Evolutionary conservation across 2,113 vertebrate species (phyloP).

Genomic region (Vicugna pacos): DNA sequence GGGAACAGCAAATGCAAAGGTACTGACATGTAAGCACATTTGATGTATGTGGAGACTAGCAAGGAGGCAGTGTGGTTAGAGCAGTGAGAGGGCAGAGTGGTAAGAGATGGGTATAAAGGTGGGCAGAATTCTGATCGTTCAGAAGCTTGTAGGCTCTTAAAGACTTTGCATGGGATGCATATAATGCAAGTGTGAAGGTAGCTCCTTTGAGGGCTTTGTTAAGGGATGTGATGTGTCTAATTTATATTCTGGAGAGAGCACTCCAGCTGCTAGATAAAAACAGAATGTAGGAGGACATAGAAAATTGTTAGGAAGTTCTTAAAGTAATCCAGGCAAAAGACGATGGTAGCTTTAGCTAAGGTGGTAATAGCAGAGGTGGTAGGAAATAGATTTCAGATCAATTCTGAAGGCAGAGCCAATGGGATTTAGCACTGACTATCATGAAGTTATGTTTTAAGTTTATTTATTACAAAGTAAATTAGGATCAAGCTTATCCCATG

Average conservation of each 20-base stretch:
- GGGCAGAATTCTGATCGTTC: not conserved
- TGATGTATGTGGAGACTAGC: not conserved
- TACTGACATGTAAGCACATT: not conserved
- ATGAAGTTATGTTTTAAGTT: constrained; percentile 15
- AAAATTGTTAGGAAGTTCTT: not conserved
- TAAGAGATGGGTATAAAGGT: not conserved
- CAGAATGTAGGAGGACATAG: not conserved
- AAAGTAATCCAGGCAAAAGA: not conserved
- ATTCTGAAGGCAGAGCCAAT: not conserved
- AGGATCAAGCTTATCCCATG: not conserved
- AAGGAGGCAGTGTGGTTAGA: not conserved
- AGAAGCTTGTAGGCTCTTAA: not conserved
- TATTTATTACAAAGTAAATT: constrained; percentile 42
- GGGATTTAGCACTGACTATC: not conserved
- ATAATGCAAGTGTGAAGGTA: not conserved
- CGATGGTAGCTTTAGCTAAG: not conserved
- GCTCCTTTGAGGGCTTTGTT: not conserved
- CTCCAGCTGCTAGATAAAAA: not conserved
- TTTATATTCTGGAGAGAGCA: not conserved
- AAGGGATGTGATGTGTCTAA: not conserved
- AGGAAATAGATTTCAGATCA: not conserved
- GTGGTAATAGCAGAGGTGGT: not conserved
- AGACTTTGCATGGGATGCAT: not conserved
- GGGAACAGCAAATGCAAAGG: not conserved
- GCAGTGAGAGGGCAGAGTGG: not conserved